Evolutionary conservation across 2,888 invertebrate species (phyloP), one percentile per base, ranked within the genome.

Genomic region (Allygus modestus): DNA sequence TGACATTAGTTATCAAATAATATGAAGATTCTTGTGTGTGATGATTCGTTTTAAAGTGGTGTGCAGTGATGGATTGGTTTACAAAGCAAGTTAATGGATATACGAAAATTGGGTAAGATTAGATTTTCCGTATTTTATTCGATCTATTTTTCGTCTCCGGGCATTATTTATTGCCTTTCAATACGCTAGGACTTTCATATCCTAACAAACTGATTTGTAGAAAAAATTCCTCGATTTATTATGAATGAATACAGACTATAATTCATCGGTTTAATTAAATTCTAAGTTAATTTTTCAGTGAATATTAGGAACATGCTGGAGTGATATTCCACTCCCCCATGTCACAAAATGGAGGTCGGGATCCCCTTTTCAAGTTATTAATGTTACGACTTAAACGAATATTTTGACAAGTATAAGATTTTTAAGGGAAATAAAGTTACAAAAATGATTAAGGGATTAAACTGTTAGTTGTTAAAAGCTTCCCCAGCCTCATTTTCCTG

Each of bases 41-140:
- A 83, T 83, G 79, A 83, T 26, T 85, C 37, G 75, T 73, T 92
- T 91, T 91, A 91, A 90, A 91, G 92, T 92, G 84, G 92, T 91
- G 91, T 91, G 86, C 86, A 87, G 87, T 87, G 87, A 87, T 86
- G 87, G 88, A 88, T 92, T 91, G 91, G 92, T 92, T 92, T 92
- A 51, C 37, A 84, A 82, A 81, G 75, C 81, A 75, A 75, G 54
- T 86, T 84, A 84, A 86, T 86, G 87, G 86, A 86, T 87, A 86
- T 86, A 94, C 93, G 93, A 93, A 94, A 94, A 93, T 93, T 93
- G 94, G 94, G 94, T 94, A 94, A 92, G 92, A 92, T 93, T 90
- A 91, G 90, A 90, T 90, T 90, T 90, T 89, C 85, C 81, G 81
- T 85, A 86, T 83, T 85, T 85, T 84, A 85, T 85, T 83, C 83